Evolutionary conservation across 2,113 vertebrate genomes (phyloP).

Genomic region (Petaurus breviceps): DNA sequence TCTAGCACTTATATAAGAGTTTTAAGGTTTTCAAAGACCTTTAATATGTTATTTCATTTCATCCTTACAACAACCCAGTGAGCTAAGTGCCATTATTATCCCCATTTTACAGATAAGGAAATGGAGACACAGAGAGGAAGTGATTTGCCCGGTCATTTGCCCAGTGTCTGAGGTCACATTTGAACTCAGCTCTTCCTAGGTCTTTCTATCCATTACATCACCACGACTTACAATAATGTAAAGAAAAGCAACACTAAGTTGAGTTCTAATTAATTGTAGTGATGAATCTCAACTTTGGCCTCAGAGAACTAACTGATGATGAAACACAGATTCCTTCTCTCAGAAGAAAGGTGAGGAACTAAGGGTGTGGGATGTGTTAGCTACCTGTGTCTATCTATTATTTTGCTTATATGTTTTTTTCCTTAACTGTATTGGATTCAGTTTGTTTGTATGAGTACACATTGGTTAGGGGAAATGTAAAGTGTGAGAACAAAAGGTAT

Average conservation of each 20-base stretch:
- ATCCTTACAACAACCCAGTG: neutral
- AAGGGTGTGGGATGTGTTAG: neutral
- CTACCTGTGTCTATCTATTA: neutral
- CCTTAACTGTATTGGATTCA: neutral
- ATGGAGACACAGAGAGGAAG: neutral
- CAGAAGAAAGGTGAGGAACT: neutral
- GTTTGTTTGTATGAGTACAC: neutral
- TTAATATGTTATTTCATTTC: neutral
- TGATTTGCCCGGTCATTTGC: neutral
- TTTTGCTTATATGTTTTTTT: neutral
- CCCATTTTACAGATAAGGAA: neutral
- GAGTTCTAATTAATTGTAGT: neutral
- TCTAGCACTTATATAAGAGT: neutral
- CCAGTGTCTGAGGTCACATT: neutral
- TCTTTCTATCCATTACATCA: neutral
- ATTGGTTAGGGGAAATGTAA: neutral
- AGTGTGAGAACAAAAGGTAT: neutral
- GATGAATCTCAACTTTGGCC: neutral
- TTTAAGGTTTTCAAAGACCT: neutral
- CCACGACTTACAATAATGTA: neutral
- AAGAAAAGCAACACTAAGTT: neutral
- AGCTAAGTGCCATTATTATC: neutral
- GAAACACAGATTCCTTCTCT: neutral
- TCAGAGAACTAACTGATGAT: neutral
- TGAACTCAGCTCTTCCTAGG: neutral